phyloP scores from a whole-genome alignment of 2,888 invertebrate species.

The Abscondita cerata region DNA sequence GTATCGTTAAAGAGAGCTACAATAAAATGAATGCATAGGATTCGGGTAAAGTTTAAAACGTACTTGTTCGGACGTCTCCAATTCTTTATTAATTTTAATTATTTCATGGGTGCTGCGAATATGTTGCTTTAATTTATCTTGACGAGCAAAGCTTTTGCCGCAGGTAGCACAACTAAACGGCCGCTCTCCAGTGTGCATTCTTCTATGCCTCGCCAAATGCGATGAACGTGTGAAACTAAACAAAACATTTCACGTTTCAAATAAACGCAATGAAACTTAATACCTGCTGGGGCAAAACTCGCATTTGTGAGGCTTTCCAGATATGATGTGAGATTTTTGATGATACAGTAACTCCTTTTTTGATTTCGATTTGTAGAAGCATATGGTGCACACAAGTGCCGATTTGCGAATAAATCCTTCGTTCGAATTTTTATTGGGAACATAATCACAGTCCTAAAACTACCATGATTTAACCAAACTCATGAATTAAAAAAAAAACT shows the following conservation, averaged over 20 bases:
- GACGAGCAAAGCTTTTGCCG: conserved; percentile 74
- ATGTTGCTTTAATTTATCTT: conserved; percentile 76
- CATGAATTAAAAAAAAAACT: not conserved
- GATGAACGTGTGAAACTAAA: conserved; percentile 72
- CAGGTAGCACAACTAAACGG: conserved; percentile 74
- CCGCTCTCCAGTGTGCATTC: conserved; percentile 76
- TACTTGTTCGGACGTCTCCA: too few species aligned
- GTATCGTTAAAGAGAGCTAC: not conserved
- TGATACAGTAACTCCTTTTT: conserved; percentile 28
- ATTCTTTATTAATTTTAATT: conserved; percentile 3
- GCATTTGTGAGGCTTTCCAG: conserved; percentile 43
- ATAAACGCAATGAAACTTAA: not conserved
- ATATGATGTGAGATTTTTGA: conserved; percentile 24
- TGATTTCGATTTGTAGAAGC: conserved; percentile 26
- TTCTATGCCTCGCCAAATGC: conserved; percentile 71
- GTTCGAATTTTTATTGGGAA: conserved; percentile 2
- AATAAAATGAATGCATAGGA: too few species aligned
- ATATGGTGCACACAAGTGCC: conserved; percentile 23
- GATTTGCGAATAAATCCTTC: conserved; percentile 8
- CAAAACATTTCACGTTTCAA: conserved; percentile 2
- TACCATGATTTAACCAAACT: not conserved
- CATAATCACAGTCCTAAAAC: conserved; percentile 12
- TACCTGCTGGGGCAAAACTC: conserved; percentile 52
- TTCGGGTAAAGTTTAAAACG: too few species aligned
- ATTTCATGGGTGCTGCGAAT: conserved; percentile 66